These are phyloP conservation scores for Nasua narica DNA, from an alignment of 2,797 vertebrate species.

Conservation along the genomic window DNA sequence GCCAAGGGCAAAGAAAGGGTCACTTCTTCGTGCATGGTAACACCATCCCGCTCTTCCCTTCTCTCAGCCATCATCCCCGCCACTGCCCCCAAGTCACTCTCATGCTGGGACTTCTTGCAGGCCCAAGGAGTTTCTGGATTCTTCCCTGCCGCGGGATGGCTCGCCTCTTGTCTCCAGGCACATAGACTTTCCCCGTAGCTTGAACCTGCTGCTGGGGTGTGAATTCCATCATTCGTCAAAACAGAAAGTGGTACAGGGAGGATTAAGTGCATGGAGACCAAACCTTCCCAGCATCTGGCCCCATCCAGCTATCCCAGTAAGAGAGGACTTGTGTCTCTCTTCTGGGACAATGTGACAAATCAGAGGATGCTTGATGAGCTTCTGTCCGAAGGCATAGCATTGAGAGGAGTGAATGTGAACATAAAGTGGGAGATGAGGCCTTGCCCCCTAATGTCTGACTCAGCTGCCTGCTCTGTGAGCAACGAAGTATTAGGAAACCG, in stretches of 20 bases:
- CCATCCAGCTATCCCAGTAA: background rate
- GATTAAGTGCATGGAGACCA: background rate
- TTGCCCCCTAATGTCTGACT: background rate
- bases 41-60: no score
- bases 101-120: background rate
- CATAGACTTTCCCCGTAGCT: fast-evolving
- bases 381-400: background rate
- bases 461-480: background rate
- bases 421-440: background rate
- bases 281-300: fast-evolving
- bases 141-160: background rate
- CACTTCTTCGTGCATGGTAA: background rate
- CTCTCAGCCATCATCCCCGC: background rate
- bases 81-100: background rate
- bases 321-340: background rate
- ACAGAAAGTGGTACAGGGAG: background rate
- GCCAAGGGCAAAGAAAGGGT: constrained; percentile 10
- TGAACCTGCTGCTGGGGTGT: background rate
- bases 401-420: background rate
- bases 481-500: background rate
- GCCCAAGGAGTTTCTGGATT: background rate
- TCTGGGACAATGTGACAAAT: background rate
- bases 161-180: background rate
- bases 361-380: background rate
- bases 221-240: background rate